Percentiles rank a stretch among this genome's conserved stretches.
phyloP scores from a whole-genome alignment of 2,113 vertebrate species.

The Psilopogon haemacephalus region DNA sequence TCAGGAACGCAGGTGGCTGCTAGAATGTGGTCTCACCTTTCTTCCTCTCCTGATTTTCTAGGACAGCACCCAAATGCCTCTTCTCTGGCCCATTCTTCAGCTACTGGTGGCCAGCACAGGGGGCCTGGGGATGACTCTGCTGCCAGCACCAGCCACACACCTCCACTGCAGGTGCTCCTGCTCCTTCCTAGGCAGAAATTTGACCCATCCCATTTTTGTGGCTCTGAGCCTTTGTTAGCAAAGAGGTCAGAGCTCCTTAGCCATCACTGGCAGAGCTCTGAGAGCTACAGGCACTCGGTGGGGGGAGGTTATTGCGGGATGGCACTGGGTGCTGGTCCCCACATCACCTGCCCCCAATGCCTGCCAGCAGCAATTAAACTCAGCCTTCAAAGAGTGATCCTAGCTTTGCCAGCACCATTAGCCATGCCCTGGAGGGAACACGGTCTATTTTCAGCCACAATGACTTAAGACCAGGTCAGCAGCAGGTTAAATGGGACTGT shows the following conservation, averaged over 20 bases:
- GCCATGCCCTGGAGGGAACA: constrained; percentile 61
- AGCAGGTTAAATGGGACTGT: constrained; percentile 66
- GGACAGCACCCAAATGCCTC: background rate
- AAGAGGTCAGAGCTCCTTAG: background rate
- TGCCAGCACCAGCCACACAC: accelerated
- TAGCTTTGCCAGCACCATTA: constrained; percentile 60
- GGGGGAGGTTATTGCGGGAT: constrained; percentile 10
- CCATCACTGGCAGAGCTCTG: background rate
- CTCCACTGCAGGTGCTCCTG: background rate
- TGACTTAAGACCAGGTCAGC: constrained; percentile 70
- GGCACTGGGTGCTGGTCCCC: constrained; percentile 9
- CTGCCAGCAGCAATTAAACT: constrained; percentile 69
- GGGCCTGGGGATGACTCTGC: background rate
- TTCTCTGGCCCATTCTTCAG: background rate
- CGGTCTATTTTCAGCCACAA: constrained; percentile 64
- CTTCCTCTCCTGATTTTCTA: background rate
- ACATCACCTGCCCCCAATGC: constrained; percentile 44
- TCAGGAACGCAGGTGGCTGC: background rate
- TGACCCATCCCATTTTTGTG: background rate
- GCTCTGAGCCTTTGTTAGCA: background rate
- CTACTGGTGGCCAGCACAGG: background rate
- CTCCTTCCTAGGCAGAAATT: background rate
- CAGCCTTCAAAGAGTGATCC: constrained; percentile 53
- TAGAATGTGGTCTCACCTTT: accelerated
- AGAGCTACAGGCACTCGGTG: background rate